A percentile compares a stretch with the other conserved stretches of the same genome.
Evolutionary conservation across 2,888 invertebrate genomes (phyloP).

Genomic region (Bellardia pandia): DNA sequence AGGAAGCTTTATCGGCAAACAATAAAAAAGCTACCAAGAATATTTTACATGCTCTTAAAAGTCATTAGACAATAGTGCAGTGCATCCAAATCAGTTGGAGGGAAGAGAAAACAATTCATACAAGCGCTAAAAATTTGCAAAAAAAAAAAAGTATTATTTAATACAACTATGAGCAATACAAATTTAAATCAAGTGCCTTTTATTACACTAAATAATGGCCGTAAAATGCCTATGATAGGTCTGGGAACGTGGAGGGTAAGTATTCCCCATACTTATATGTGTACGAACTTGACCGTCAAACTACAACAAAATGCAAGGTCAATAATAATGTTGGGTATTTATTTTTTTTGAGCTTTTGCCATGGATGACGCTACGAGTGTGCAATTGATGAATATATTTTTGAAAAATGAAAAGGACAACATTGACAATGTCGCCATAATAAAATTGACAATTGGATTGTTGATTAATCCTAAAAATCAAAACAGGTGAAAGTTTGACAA

Average conservation of each 20-base stretch:
- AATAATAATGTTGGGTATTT: slow-evolving; percentile 7
- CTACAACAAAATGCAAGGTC: slow-evolving; percentile 34
- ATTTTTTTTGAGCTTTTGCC: slow-evolving; percentile 5
- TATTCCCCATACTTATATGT: slow-evolving; percentile 70
- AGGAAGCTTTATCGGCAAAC: slow-evolving; percentile 14
- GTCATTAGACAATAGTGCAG: background rate
- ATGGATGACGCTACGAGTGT: background rate
- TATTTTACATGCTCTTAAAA: background rate
- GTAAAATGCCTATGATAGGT: slow-evolving; percentile 88
- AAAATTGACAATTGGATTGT: too few relatives aligned
- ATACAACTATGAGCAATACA: slow-evolving; percentile 15
- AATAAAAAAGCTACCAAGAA: slow-evolving; percentile 53
- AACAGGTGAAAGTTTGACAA: too few relatives aligned
- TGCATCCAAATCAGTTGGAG: slow-evolving; percentile 9
- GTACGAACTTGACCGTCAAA: slow-evolving; percentile 53
- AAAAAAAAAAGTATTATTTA: slow-evolving; percentile 26
- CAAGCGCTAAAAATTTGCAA: background rate
- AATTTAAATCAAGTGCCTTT: slow-evolving; percentile 82
- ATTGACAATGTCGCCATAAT: too few relatives aligned
- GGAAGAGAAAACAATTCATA: background rate
- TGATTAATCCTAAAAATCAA: too few relatives aligned
- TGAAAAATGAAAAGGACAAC: too few relatives aligned
- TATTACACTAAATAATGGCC: slow-evolving; percentile 87
- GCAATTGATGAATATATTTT: background rate
- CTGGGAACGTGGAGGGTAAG: slow-evolving; percentile 92